Evolutionary conservation across 2,888 invertebrate genomes (phyloP), one percentile per base, ranked within the genome.

Genomic region (Odontocolon sp.): DNA sequence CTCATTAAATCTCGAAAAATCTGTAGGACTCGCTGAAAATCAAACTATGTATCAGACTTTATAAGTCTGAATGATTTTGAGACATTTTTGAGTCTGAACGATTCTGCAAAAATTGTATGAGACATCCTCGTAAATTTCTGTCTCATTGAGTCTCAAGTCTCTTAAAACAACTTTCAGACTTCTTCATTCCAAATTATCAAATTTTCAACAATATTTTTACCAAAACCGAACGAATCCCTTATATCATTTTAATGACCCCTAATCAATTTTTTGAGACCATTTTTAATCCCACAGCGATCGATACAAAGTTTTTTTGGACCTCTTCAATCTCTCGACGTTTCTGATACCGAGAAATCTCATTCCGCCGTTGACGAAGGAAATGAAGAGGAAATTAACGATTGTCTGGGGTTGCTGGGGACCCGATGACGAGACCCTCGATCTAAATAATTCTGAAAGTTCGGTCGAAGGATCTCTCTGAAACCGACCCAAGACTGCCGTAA

Each of bases 291-390:
- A 45, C 92, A 99, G 99, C 90, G 99, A 99, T 91, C 96, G 99
- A 18, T 99, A 99, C 92, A 99, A 99, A 91, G 98, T 99, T 28
- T 99, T 99, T 89, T 91, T 99, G 88, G 99, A 99, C 90, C 92
- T 99, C 42, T 99, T 99, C 92, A 99, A 99, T 90, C 91, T 99
- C 69, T 98, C 99, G 0, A 98, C 99, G 0, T 99, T 98, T 92
- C 92, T 99, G 78, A 95, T 99, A 84, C 99, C 99, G 0, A 94
- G 99, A 4, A 93, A 95, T 21, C 94, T 95, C 80, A 98, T 99
- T 84, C 99, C 99, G 0, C 96, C 96, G 0, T 92, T 99, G 57
- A 95, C 96, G 36, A 93, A 94, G 0, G 91, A 94, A 14, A 98
- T 99, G 96, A 96, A 95, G 89, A 93, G 92, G 47, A 94, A 94